phyloP scores from a whole-genome alignment of 2,888 invertebrate genomes.

The Poecilobothrus nobilitatus region DNA sequence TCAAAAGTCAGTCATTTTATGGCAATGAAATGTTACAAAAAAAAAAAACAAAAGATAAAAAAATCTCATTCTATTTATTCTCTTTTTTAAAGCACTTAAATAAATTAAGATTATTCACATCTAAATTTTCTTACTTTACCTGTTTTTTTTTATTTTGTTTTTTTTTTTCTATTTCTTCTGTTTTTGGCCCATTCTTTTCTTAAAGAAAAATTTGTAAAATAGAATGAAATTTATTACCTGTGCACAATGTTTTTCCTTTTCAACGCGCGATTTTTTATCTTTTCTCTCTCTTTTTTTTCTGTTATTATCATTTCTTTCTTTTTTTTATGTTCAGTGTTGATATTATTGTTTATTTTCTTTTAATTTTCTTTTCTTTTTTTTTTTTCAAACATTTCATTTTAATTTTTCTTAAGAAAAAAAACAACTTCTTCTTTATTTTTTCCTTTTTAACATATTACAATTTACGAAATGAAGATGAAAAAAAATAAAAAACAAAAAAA shows the following conservation, averaged over 20 bases:
- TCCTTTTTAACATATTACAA: too few species aligned
- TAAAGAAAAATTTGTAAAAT: neutral
- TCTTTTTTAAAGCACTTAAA: neutral
- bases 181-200: neutral
- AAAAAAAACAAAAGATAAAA: neutral
- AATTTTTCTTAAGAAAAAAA: too few species aligned
- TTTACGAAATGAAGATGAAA: too few species aligned
- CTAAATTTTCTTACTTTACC: neutral
- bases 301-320: too few species aligned
- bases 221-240: constrained; percentile 3
- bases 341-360: too few species aligned
- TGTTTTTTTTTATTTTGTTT: neutral
- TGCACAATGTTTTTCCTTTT: neutral
- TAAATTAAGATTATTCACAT: constrained; percentile 1
- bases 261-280: neutral
- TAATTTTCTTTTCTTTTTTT: too few species aligned
- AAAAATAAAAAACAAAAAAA: too few species aligned
- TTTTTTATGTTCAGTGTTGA: too few species aligned
- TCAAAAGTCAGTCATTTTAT: neutral
- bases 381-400: too few species aligned
- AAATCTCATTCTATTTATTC: too few species aligned
- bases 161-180: neutral
- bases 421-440: too few species aligned
- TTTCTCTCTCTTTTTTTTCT: too few species aligned
- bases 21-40: neutral